Base-by-base conservation (phyloP, 2,797 vertebrate species). In the Arrhamphus sclerolepis region DNA sequence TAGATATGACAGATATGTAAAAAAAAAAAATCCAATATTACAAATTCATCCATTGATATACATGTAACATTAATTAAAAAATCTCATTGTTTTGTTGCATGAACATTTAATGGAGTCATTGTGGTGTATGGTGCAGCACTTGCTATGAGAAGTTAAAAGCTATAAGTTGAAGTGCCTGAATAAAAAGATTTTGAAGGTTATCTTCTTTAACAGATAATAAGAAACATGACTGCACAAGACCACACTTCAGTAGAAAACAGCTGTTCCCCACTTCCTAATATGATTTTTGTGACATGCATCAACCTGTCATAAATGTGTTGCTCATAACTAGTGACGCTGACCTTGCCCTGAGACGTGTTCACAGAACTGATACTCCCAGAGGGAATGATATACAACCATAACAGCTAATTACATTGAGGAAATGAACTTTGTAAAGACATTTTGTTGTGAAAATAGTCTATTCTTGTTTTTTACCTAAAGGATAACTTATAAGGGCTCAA, bases 271-370 rank as follows among this genome's bases (percentile, higher is more conserved):
- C 44, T 60, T 54, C 14, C 26, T 21, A 1, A 41, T 5, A 22
- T 26, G 29, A 31, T 44, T 55, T 19, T 48, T 50, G 31, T 39
- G 20, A 18, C 43, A 20, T 6, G 46, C 9, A 55, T 34, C 17
- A 19, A 10, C 38, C 48, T 54, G 31, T 62, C 28, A 34, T 31
- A 2, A 40, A 22, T 17, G n/a, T 66, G 41, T 65, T 52, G n/a
- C 20, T 11, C 40, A 66, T 24, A 43, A n/a, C 11, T 18, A 34
- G 42, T 7, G 5, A 38, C 19, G 17, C 41, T 40, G 9, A 14
- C 19, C 24, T 39, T 31, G 16, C 29, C 10, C 22, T 11, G 13
- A 21, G 43, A 1, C 50, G 9, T 39, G 8, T 0, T 18, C 29
- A 43, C 21, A 40, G 26, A n/a, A 3, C 3, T 50, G 19, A 52